Evolutionary conservation across 2,888 invertebrate genomes (phyloP), one percentile per base, ranked within the genome.

Genomic region (Podabrus alpinus): DNA sequence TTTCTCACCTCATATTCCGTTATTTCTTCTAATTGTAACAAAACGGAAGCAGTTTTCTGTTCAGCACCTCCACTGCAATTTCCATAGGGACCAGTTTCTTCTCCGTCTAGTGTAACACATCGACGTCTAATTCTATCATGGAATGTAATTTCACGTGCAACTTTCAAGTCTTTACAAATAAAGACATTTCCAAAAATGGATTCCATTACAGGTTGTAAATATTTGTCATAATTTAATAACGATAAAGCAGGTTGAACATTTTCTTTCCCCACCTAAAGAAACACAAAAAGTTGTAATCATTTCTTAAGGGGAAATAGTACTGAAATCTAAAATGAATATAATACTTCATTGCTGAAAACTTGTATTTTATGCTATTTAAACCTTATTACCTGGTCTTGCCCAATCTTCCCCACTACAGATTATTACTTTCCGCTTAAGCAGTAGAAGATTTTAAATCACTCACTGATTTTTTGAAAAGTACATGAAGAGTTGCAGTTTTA

Each of bases 91-190:
- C 97, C 97, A 80, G 94, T 94, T 45, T 94, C 92, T 86, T 99
- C 98, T 0, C 99, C 99, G 80, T 96, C 96, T 4, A 96, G 87
- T 1, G 99, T 98, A 17, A 99, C 96, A 83, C 92, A 92, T 77
- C 92, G 92, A 59, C 90, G 90, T 80, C 89, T 88, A 74, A 95
- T 92, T 67, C 88, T 87, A 11, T 90, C 89, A 86, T 97, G 91
- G 87, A 94, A 97, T 4, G 95, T 93, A 3, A 98, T 92, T 86
- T 91, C 90, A 85, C 92, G 93, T 24, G 98, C 98, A 21, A 91
- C 89, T 60, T 94, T 91, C 88, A 97, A 91, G 85, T 95, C 93
- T 71, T 91, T 90, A 84, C 97, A 97, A 77, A 99, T 92, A 79
- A 99, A 93, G 66, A 93, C 92, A 81, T 90, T 89, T 0, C 98